A percentile compares a stretch with the other conserved stretches of the same genome.
Conservation (phyloP, 2,888 invertebrate species). For the Lymantria monacha region DNA sequence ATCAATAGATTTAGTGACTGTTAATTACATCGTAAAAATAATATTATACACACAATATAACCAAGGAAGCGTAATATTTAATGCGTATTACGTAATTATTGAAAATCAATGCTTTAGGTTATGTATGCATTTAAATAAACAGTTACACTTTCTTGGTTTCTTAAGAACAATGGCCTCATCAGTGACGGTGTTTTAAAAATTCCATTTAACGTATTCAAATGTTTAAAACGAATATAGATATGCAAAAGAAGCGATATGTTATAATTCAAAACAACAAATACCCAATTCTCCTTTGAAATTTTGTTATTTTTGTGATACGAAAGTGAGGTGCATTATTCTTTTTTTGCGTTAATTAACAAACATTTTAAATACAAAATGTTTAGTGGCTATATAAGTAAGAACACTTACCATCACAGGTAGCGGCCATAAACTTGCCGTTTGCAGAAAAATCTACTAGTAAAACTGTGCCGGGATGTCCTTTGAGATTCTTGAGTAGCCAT, state of each 20-base stretch:
- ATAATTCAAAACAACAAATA: neutral
- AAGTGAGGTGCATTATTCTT: constrained; percentile 5
- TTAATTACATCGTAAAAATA: constrained; percentile 1
- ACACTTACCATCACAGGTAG: constrained; percentile 91
- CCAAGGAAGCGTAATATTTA: constrained; percentile 9
- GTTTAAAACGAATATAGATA: constrained; percentile 7
- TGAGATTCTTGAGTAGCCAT: constrained; percentile 91
- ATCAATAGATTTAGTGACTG: constrained; percentile 19
- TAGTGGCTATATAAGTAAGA: neutral
- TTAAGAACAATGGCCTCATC: constrained; percentile 25
- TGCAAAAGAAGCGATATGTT: constrained; percentile 6
- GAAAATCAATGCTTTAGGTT: neutral
- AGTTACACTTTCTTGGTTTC: constrained; percentile 21
- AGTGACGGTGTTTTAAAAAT: constrained; percentile 10
- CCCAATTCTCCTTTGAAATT: neutral
- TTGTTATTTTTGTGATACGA: neutral
- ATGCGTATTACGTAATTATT: neutral
- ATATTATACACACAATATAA: constrained; percentile 6
- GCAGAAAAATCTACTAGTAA: constrained; percentile 90
- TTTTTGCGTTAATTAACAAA: neutral
- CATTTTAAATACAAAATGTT: neutral
- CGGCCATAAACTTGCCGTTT: constrained; percentile 93
- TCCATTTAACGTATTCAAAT: constrained; percentile 21
- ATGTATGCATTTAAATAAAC: neutral
- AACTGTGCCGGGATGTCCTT: constrained; percentile 90